Percentiles rank a stretch among this genome's conserved stretches.
These are phyloP conservation scores for Drosophila mojavensis DNA, from an alignment of 1,140 invertebrate species.

Conservation along the genomic window DNA sequence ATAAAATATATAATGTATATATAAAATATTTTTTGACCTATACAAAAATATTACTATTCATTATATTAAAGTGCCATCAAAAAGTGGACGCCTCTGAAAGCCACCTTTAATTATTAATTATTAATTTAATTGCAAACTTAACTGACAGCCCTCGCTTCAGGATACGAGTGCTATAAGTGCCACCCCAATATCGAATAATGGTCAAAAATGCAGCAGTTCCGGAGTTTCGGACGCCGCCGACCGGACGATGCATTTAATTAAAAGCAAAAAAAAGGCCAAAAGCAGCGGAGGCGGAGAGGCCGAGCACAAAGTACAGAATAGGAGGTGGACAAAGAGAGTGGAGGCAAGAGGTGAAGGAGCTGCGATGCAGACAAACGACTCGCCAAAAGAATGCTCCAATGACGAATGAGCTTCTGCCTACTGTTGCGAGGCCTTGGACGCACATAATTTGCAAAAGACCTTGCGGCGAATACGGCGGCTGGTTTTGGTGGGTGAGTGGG, in stretches of 20 bases:
- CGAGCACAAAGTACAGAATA: not conserved
- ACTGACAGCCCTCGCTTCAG: constrained; percentile 3
- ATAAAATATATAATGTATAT: too few species aligned
- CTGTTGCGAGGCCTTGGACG: constrained; percentile 34
- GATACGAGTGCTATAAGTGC: constrained; percentile 15
- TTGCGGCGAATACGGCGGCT: constrained; percentile 20
- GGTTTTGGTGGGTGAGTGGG: constrained; percentile 14
- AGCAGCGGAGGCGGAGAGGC: constrained; percentile 2
- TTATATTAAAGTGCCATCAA: too few species aligned
- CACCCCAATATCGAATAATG: constrained; percentile 39
- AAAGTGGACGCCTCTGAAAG: not conserved
- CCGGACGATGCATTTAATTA: constrained; percentile 70
- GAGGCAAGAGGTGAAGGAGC: not conserved
- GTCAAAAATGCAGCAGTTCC: constrained; percentile 35
- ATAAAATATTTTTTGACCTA: too few species aligned
- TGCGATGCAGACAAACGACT: too few species aligned
- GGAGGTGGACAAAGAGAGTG: not conserved
- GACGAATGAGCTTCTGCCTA: constrained; percentile 26
- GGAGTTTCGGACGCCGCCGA: constrained; percentile 30
- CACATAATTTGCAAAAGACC: constrained; percentile 39
- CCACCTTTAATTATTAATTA: not conserved
- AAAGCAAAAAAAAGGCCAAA: constrained; percentile 16
- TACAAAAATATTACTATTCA: too few species aligned
- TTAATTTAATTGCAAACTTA: not conserved
- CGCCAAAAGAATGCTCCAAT: not conserved